Percentiles rank a stretch among this genome's conserved stretches.
phyloP scores from a whole-genome alignment of 1,140 invertebrate species.

The Drosophila bifasciata region DNA sequence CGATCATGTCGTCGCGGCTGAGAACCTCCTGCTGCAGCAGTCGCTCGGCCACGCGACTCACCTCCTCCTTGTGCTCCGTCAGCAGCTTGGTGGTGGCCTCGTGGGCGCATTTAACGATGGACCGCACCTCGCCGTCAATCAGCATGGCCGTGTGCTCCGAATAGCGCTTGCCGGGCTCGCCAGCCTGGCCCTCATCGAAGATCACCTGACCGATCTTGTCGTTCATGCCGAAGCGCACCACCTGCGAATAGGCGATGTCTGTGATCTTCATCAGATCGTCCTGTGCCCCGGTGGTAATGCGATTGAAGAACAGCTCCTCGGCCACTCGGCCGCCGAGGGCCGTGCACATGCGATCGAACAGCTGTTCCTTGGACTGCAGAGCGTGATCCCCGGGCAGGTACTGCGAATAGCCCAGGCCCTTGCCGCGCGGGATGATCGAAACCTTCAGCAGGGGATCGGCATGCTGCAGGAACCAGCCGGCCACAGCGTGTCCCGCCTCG shows the following conservation, averaged over 20 bases:
- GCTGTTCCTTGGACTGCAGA: slow-evolving; percentile 98
- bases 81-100: slow-evolving; percentile 92
- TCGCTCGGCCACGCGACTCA: slow-evolving; percentile 96
- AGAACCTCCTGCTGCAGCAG: slow-evolving; percentile 98
- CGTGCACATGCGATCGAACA: slow-evolving; percentile 96
- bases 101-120: slow-evolving; percentile 93
- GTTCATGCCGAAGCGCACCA: slow-evolving; percentile 99
- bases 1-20: slow-evolving; percentile 98
- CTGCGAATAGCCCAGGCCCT: slow-evolving; percentile 96
- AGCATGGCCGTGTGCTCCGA: slow-evolving; percentile 98
- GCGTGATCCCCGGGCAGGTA: slow-evolving; percentile 99
- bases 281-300: slow-evolving; percentile 98
- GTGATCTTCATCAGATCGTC: slow-evolving; percentile 98
- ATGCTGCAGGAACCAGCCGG: slow-evolving; percentile 98
- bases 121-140: slow-evolving; percentile 97
- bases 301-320: slow-evolving; percentile 97
- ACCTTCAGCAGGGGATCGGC: slow-evolving; percentile 98
- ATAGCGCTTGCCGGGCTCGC: slow-evolving; percentile 99
- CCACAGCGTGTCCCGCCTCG: slow-evolving; percentile 99
- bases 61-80: slow-evolving; percentile 93
- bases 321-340: slow-evolving; percentile 98
- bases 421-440: slow-evolving; percentile 91
- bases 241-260: slow-evolving; percentile 90
- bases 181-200: slow-evolving; percentile 96
- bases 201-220: slow-evolving; percentile 98